Evolutionary conservation across 1,140 invertebrate genomes (phyloP), one percentile per base, ranked within the genome.

Genomic region (Cotesia glomerata): DNA sequence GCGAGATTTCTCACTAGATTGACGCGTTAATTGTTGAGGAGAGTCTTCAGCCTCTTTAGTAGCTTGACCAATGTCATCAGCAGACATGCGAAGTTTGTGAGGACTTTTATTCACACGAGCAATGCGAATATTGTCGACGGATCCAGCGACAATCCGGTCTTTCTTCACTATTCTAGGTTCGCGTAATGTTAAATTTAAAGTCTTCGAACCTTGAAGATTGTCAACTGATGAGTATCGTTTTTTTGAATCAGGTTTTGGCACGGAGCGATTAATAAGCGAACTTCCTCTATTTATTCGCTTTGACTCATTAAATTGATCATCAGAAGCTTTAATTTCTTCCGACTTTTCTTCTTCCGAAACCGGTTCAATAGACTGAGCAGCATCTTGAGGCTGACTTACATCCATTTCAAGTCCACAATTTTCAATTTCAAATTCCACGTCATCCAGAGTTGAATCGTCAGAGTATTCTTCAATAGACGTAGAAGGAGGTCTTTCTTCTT

Each of bases 141-240:
- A 86, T 1, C 78, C 79, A 71, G 81, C 80, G n/a, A 85, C 62
- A 58, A 80, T 84, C 1, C 61, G 75, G 26, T 80, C 63, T n/a
- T 79, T 16, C 78, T 81, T 3, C 75, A 73, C 56, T 0, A 85
- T 78, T 1, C 69, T 69, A 51, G 61, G 56, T 54, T 71, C 67
- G 16, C 73, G 71, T 0, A 34, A 16, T 5, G 59, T 56, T 16
- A 65, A 52, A 58, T 76, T 74, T 4, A 63, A 56, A n/a, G n/a
- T 59, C 54, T 63, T 35, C 0, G 78, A 75, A 14, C 79, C 72
- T 26, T 82, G 83, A 16, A 87, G 78, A 77, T 85, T 86, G 36
- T 87, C 86, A 3, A 82, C 86, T 0, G 85, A 86, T 0, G 84
- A 85, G 16, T 84, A 87, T 2, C 82, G 72, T 49, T 85, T 65